These are phyloP conservation scores for Chymomyza fuscimana DNA, from an alignment of 2,888 invertebrate species.

Conservation along the genomic window DNA sequence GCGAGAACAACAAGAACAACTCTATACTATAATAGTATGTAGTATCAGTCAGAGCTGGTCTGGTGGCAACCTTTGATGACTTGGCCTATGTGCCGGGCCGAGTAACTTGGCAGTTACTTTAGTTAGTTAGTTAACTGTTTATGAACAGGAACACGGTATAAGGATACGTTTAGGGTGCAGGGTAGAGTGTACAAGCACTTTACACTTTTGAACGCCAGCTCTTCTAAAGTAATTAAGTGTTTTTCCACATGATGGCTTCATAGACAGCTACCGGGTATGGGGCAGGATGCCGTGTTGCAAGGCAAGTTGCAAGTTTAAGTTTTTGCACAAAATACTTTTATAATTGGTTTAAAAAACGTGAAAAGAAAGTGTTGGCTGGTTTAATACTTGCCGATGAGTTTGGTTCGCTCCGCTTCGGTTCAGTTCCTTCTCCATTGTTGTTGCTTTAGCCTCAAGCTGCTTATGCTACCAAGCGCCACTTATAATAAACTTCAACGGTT, in stretches of 20 bases:
- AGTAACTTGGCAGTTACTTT: constrained; percentile 54
- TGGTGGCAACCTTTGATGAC: constrained; percentile 1
- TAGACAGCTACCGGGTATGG: constrained; percentile 40
- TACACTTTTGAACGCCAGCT: constrained; percentile 70
- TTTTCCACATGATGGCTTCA: constrained; percentile 71
- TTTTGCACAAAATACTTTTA: constrained; percentile 58
- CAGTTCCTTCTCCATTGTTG: background rate
- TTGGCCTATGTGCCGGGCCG: background rate
- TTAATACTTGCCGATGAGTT: constrained; percentile 59
- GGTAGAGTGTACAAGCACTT: constrained; percentile 57
- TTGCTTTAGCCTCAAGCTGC: constrained; percentile 24
- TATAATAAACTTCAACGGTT: constrained; percentile 59
- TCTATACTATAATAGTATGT: background rate
- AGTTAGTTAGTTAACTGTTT: constrained; percentile 71
- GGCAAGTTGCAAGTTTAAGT: constrained; percentile 33
- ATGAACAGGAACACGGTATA: constrained; percentile 40
- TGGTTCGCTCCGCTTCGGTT: constrained; percentile 6
- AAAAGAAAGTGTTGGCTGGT: constrained; percentile 63
- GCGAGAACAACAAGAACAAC: background rate
- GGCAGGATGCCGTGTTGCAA: constrained; percentile 27
- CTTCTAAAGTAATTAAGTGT: constrained; percentile 72
- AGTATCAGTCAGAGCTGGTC: background rate
- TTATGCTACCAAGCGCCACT: constrained; percentile 27
- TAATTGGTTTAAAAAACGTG: constrained; percentile 70
- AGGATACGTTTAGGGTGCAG: background rate